A percentile compares a stretch with the other conserved stretches of the same genome.
Conservation (phyloP, 1,140 invertebrate genomes). For the Drosophila carrolli region DNA sequence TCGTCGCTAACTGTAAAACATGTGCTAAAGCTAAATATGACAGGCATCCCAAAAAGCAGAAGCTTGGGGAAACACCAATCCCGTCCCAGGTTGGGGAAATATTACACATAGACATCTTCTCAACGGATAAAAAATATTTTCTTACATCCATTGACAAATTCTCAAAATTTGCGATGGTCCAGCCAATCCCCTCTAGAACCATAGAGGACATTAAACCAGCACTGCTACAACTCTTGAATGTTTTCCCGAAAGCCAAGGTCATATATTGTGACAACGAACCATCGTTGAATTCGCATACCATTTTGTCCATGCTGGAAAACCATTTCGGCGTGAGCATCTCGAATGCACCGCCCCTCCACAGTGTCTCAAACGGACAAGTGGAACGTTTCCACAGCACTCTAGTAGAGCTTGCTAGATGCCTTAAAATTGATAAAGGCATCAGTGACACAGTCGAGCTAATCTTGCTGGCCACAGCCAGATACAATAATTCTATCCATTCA, state of each 20-base stretch:
- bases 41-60: slow-evolving; percentile 21
- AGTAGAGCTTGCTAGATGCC: too few relatives aligned
- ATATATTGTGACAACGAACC: slow-evolving; percentile 30
- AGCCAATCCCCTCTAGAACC: slow-evolving; percentile 18
- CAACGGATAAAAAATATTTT: neutral
- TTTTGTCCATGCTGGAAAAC: neutral
- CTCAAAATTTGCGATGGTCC: slow-evolving; percentile 32
- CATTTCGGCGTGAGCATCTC: neutral
- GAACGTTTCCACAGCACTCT: too few relatives aligned
- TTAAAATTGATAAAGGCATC: too few relatives aligned
- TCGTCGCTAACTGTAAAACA: slow-evolving; percentile 36
- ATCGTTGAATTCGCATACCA: neutral
- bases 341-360: too few relatives aligned
- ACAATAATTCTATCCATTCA: too few relatives aligned
- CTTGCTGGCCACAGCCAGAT: too few relatives aligned
- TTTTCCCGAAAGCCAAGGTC: slow-evolving; percentile 13
- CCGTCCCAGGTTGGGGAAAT: slow-evolving; percentile 9
- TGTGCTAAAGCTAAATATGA: slow-evolving; percentile 16
- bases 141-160: slow-evolving; percentile 13
- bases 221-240: slow-evolving; percentile 25
- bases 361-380: too few relatives aligned
- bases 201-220: slow-evolving; percentile 14
- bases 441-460: too few relatives aligned
- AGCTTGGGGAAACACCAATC: slow-evolving; percentile 17
- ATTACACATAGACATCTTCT: neutral